Base-by-base conservation (phyloP, 1,140 invertebrate species). In the Diabrotica virgifera region DNA sequence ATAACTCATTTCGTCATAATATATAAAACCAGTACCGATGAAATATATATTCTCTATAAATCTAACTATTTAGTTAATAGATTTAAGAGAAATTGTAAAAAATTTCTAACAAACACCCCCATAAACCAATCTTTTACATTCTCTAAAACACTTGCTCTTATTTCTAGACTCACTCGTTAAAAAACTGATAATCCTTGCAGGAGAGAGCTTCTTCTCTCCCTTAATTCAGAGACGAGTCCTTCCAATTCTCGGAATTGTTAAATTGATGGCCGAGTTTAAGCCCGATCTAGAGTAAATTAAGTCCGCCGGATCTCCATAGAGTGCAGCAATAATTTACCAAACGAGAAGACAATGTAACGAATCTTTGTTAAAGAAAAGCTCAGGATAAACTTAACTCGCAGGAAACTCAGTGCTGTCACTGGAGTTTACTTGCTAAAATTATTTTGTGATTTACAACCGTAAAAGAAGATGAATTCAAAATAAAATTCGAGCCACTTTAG, bases 251-350 rank as follows among this genome's bases (percentile, higher is more conserved):
- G 51, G 55, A 64, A 57, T 68, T 60, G 63, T 65, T 55, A 55
- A 65, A 65, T 65, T 68, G 66, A 64, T 64, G 66, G 62, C 37
- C 62, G 52, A 64, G 59, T 68, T 64, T 68, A 68, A 68, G 58
- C 62, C 58, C 53, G 66, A 68, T 68, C 66, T 64, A 64, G 64
- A 68, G 59, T 68, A 57, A 68, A 68, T 68, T 68, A 64, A 68
- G 66, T 56, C 12, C 40, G 40, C n/a, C 66, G 57, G 66, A 68
- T 68, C 66, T 68, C 66, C 66, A 64, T 64, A 63, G 66, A 68
- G 66, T 68, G 65, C 65, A 55, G 65, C 65, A 36, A 67, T 67
- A 67, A 67, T 61, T 67, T 67, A 67, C 65, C 50, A 35, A 24
- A 55, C 13, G 53, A 67, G 58, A 65, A 65, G 64, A 65, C 64